Evolutionary conservation across 2,888 invertebrate genomes (phyloP).

Genomic region (Pseudanteris insignis): DNA sequence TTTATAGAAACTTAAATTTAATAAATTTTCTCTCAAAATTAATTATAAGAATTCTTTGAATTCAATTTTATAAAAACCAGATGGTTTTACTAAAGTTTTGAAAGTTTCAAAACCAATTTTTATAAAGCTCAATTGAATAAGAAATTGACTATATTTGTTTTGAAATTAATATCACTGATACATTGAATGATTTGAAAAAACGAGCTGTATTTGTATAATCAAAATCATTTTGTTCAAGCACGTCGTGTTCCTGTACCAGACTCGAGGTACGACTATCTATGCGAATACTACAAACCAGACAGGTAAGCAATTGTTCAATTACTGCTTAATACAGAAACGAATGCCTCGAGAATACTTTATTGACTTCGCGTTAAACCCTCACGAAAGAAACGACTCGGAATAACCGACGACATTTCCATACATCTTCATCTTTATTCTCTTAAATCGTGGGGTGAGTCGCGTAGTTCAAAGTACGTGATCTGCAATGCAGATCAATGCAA

Average conservation of each 20-base stretch:
- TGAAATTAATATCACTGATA: too few relatives aligned
- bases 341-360: conserved; percentile 54
- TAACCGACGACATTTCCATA: conserved; percentile 63
- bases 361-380: conserved; percentile 51
- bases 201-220: too few relatives aligned
- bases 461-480: conserved; percentile 58
- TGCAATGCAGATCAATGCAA: conserved; percentile 62
- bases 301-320: conserved; percentile 74
- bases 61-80: too few relatives aligned
- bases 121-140: too few relatives aligned
- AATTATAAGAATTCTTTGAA: too few relatives aligned
- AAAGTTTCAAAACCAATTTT: too few relatives aligned
- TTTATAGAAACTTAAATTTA: too few relatives aligned
- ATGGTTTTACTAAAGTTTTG: too few relatives aligned
- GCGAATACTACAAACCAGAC: conserved; percentile 91
- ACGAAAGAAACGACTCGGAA: conserved; percentile 62
- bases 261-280: conserved; percentile 89
- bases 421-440: conserved; percentile 60
- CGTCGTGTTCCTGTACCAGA: conserved; percentile 98
- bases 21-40: too few relatives aligned
- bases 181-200: too few relatives aligned
- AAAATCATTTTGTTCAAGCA: conserved; percentile 68
- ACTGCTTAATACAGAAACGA: conserved; percentile 49
- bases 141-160: too few relatives aligned
- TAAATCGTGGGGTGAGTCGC: conserved; percentile 48